Evolutionary conservation across 1,140 invertebrate species (phyloP), one percentile per base, ranked within the genome.

Genomic region (Probaryconus sp.): DNA sequence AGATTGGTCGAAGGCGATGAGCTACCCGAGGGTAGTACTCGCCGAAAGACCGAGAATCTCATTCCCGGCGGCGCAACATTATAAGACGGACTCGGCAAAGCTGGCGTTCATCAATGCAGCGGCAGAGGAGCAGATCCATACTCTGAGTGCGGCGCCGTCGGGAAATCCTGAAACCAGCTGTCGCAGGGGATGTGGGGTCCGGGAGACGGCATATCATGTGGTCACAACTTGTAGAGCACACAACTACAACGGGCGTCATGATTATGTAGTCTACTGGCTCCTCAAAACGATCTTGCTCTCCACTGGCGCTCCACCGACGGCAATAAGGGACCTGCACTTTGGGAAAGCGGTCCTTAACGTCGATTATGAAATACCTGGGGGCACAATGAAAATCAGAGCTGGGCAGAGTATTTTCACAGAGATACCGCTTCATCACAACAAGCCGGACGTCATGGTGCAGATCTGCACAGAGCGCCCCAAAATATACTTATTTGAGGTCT

Each of bases 151-250:
- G 10, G 18, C 6, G 0, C 30, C 50, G n/a, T n/a, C n/a, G 5
- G 40, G 30, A 4, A 33, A 17, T n/a, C n/a, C n/a, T n/a, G 13
- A 11, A 1, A 7, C 18, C 7, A 43, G 18, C 14, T 68, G 64
- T 18, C 4, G 64, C 1, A 31, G 5, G 5, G 51, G 50, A 7
- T 67, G 63, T 9, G 11, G 4, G 5, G 38, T 7, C 2, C 30
- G 56, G 5, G 51, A 67, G 20, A 67, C 40, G 5, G 51, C 63
- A 0, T 67, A 67, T 13, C 50, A 67, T n/a, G 42, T 67, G 3
- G 40, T 18, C 0, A 21, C 63, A 2, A 1, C 48, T 1, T 65
- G 61, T 18, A 26, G 5, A 11, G 24, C 37, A 0, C 16, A 5
- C 0, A 35, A 3, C 16, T 53, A 53, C 16, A 53, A 40, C 20